Conservation (phyloP, 2,888 invertebrate genomes). For the Xanthia icteritia region DNA sequence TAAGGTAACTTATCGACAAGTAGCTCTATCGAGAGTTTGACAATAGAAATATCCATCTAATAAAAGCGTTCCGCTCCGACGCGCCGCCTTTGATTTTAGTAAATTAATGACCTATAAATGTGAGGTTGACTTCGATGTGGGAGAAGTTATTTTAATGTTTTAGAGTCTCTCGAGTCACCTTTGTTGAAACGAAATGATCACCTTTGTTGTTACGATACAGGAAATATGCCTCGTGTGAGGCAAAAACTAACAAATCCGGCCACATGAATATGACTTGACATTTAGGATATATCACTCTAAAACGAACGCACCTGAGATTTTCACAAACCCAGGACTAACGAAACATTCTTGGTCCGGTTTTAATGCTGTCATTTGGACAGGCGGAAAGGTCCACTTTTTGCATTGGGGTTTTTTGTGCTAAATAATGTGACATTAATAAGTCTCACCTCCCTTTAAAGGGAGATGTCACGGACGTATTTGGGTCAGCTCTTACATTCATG, state of each 20-base stretch:
- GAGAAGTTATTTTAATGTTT: slow-evolving; percentile 40
- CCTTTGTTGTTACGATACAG: neutral
- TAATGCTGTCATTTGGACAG: slow-evolving; percentile 84
- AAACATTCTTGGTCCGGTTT: slow-evolving; percentile 75
- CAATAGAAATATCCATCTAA: slow-evolving; percentile 57
- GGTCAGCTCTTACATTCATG: slow-evolving; percentile 75
- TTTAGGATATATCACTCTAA: slow-evolving; percentile 60
- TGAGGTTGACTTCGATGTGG: slow-evolving; percentile 14
- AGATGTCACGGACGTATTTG: slow-evolving; percentile 79
- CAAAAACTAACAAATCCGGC: slow-evolving; percentile 8
- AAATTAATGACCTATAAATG: slow-evolving; percentile 47
- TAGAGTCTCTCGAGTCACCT: slow-evolving; percentile 6
- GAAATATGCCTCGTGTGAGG: neutral
- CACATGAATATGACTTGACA: slow-evolving; percentile 58
- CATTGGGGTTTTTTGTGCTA: slow-evolving; percentile 77
- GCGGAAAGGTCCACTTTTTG: slow-evolving; percentile 82
- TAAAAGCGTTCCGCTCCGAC: slow-evolving; percentile 39
- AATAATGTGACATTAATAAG: slow-evolving; percentile 86
- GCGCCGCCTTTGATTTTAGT: slow-evolving; percentile 49
- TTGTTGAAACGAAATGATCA: slow-evolving; percentile 18
- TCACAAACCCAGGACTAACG: slow-evolving; percentile 63
- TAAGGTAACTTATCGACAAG: slow-evolving; percentile 68
- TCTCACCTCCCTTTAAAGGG: slow-evolving; percentile 79
- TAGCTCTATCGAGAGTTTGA: slow-evolving; percentile 56
- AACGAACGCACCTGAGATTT: slow-evolving; percentile 71